These are phyloP conservation scores for Sinelater perroti DNA, from an alignment of 2,888 invertebrate genomes.

Conservation along the genomic window DNA sequence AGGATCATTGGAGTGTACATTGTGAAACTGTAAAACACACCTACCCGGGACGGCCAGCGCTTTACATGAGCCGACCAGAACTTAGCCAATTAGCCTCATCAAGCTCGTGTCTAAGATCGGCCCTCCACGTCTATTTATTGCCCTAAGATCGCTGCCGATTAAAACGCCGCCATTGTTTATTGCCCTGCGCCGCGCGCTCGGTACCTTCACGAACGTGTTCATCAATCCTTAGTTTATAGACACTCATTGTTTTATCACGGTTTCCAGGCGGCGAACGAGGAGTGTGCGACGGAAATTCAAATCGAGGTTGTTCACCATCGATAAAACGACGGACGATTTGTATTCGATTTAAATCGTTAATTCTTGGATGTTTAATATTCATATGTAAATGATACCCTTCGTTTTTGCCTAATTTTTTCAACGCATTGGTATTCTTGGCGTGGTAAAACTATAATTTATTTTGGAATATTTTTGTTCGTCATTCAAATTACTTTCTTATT, in stretches of 20 bases:
- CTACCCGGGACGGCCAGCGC: constrained; percentile 39
- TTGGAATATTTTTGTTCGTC: no score
- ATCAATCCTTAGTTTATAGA: constrained; percentile 37
- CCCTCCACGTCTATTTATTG: constrained; percentile 45
- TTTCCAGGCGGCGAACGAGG: not conserved
- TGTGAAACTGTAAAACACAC: constrained; percentile 39
- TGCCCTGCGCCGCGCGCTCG: constrained; percentile 36
- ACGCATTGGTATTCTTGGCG: no score
- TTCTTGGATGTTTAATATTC: no score
- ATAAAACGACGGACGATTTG: no score
- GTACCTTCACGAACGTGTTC: constrained; percentile 40
- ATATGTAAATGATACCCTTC: no score
- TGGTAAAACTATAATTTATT: no score
- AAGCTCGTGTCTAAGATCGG: constrained; percentile 44
- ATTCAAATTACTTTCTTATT: no score
- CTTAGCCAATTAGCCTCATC: constrained; percentile 46
- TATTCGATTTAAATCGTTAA: no score
- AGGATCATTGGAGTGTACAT: constrained; percentile 23
- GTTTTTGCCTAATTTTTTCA: no score
- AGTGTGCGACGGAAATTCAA: not conserved
- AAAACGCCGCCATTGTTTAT: constrained; percentile 45
- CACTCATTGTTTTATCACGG: constrained; percentile 33
- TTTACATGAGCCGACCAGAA: constrained; percentile 43
- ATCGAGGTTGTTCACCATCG: no score
- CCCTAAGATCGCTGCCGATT: constrained; percentile 45